These are phyloP conservation scores for Anseranas semipalmata DNA, from an alignment of 2,113 vertebrate genomes.

Conservation along the genomic window DNA sequence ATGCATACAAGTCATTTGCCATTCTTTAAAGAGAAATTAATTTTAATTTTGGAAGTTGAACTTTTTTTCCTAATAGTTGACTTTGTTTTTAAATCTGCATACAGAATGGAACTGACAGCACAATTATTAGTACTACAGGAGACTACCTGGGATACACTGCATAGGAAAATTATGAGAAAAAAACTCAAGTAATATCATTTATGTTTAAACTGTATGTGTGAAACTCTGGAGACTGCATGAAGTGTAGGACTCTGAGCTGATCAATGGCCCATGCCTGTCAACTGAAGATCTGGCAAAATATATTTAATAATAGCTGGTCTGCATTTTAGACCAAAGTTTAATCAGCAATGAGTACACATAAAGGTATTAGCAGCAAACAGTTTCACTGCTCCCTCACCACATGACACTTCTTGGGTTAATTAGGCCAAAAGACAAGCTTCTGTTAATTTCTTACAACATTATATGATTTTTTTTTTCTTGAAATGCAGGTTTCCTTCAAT, in stretches of 20 bases:
- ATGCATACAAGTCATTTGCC: background rate
- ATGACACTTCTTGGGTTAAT: background rate
- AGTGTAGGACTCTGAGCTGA: background rate
- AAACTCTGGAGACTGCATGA: background rate
- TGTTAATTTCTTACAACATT: background rate
- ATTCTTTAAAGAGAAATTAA: background rate
- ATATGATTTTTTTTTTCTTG: background rate
- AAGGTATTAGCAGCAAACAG: background rate
- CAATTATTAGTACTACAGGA: background rate
- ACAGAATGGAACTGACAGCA: background rate
- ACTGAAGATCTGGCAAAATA: background rate
- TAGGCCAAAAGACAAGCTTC: background rate
- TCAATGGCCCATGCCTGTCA: background rate
- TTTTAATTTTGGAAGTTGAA: background rate
- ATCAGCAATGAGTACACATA: background rate
- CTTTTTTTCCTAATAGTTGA: background rate
- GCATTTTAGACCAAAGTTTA: background rate
- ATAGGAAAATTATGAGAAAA: background rate
- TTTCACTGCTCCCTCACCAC: background rate
- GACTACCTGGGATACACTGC: background rate
- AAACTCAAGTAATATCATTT: background rate
- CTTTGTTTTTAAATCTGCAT: background rate
- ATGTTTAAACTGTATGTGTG: background rate
- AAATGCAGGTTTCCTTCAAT: background rate
- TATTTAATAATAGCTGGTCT: background rate